Percentiles rank a stretch among this genome's conserved stretches.
Evolutionary conservation across 1,140 invertebrate genomes (phyloP).

Genomic region (Magallana ariakensis): DNA sequence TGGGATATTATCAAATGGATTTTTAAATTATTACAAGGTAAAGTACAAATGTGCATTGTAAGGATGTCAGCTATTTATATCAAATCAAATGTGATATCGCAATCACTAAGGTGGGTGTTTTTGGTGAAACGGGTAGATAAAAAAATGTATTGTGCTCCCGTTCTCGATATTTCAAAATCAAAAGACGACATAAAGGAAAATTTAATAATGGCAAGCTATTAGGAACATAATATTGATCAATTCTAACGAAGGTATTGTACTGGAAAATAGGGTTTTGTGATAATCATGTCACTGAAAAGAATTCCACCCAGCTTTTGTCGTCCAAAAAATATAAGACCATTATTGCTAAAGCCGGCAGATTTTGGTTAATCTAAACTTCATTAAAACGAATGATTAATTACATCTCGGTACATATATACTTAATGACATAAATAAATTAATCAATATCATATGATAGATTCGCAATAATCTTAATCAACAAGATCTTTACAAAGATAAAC

Average conservation of each 20-base stretch:
- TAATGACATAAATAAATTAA: constrained; percentile 1
- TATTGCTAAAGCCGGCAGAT: neutral
- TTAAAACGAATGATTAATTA: neutral
- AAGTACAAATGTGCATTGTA: neutral
- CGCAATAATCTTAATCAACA: constrained; percentile 10
- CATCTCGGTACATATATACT: neutral
- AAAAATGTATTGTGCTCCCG: neutral
- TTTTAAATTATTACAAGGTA: neutral
- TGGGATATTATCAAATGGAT: neutral
- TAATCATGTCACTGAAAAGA: neutral
- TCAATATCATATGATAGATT: neutral
- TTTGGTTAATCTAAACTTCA: constrained; percentile 24
- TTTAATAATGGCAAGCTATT: constrained; percentile 33
- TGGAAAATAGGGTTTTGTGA: neutral
- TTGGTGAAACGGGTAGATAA: neutral
- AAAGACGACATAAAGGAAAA: constrained; percentile 3
- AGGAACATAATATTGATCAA: constrained; percentile 16
- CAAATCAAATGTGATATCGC: neutral
- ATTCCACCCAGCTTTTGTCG: neutral
- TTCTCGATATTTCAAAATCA: constrained; percentile 17
- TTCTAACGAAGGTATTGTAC: constrained; percentile 10
- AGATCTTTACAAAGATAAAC: constrained; percentile 3
- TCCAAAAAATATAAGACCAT: neutral
- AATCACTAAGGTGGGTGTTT: neutral
- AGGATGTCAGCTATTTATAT: neutral